These are phyloP conservation scores for Ormyrus labotus DNA, from an alignment of 2,888 invertebrate species.

Conservation along the genomic window DNA sequence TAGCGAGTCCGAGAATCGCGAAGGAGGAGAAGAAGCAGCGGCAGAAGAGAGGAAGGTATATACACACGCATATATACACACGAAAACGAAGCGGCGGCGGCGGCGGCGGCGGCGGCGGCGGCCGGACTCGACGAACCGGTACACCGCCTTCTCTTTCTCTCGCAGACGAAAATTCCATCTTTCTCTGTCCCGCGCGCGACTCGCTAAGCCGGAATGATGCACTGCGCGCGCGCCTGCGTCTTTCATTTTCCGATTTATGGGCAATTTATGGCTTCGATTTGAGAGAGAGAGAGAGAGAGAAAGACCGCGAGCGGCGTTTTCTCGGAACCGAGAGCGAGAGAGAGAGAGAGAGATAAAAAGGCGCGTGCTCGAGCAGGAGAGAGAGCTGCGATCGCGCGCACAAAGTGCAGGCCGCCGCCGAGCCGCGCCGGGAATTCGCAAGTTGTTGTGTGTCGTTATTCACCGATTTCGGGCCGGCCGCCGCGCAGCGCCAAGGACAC, in stretches of 20 bases:
- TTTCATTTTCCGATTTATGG: conserved; percentile 53
- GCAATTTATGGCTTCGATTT: conserved; percentile 48
- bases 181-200: conserved; percentile 36
- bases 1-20: conserved; percentile 22
- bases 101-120: neutral
- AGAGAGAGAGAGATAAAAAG: neutral
- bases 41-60: neutral
- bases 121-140: conserved; percentile 51
- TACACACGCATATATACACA: neutral
- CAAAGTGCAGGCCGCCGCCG: too few species aligned
- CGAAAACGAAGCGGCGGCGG: neutral
- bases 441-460: too few species aligned
- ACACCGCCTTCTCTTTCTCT: conserved; percentile 35
- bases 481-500: too few species aligned
- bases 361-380: neutral
- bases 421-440: too few species aligned
- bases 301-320: conserved; percentile 1
- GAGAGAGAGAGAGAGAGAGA: conserved; percentile 9
- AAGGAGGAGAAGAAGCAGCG: neutral
- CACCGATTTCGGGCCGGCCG: too few species aligned
- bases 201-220: conserved; percentile 42
- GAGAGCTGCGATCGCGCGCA: neutral
- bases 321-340: neutral
- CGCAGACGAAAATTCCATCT: conserved; percentile 49
- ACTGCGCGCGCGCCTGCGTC: conserved; percentile 28